Conservation (phyloP, 2,113 vertebrate genomes). For the Saccopteryx leptura region DNA sequence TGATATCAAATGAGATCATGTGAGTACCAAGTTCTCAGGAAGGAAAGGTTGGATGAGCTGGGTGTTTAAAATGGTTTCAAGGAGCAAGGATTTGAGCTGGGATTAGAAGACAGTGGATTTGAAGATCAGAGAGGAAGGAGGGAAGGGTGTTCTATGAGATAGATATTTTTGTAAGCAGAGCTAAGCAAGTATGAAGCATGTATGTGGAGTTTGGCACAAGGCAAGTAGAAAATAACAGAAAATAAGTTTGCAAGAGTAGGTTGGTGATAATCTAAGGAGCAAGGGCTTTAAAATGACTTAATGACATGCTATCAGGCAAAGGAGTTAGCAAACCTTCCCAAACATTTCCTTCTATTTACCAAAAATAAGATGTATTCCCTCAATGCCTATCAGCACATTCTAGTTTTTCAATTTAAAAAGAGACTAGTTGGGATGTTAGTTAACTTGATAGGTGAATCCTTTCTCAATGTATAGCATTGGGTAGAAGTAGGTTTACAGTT, state of each 20-base stretch:
- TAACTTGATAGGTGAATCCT: constrained; percentile 13
- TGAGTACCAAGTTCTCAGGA: neutral
- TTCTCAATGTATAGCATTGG: neutral
- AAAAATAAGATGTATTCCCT: constrained; percentile 51
- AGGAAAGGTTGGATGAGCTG: neutral
- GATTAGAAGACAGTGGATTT: neutral
- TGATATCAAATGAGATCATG: neutral
- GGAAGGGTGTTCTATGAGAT: neutral
- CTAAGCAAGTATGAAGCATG: neutral
- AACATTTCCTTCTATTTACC: constrained; percentile 32
- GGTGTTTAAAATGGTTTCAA: constrained; percentile 35
- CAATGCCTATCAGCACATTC: neutral
- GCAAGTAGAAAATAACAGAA: constrained; percentile 19
- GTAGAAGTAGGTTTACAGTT: no score
- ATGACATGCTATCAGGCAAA: constrained; percentile 47
- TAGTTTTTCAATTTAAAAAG: constrained; percentile 54
- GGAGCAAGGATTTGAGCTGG: constrained; percentile 32
- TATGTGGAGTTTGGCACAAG: neutral
- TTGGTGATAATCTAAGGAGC: neutral
- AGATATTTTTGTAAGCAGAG: neutral
- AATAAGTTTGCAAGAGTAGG: neutral
- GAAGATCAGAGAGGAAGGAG: constrained; percentile 1
- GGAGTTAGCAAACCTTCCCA: constrained; percentile 29
- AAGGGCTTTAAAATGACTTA: constrained; percentile 1
- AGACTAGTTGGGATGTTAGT: constrained; percentile 26